Percentiles rank a stretch among this genome's conserved stretches.
These are phyloP conservation scores for Sebastes oblongus DNA, from an alignment of 2,797 vertebrate species.

Conservation along the genomic window DNA sequence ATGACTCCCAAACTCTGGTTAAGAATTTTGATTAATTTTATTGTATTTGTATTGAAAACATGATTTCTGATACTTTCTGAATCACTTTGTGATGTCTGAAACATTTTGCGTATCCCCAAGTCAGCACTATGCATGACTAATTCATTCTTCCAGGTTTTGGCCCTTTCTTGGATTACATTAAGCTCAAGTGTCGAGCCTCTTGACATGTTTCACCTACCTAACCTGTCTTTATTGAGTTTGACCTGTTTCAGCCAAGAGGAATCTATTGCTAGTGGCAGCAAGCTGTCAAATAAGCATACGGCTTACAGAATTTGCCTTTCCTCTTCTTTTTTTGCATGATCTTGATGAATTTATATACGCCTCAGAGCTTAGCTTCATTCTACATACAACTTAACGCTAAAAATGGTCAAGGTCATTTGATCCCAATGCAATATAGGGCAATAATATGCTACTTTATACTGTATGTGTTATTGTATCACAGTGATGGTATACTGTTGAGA, in stretches of 20 bases:
- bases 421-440: background rate
- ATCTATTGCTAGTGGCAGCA: background rate
- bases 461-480: conserved; percentile 32
- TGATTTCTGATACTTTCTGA: background rate
- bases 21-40: background rate
- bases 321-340: background rate
- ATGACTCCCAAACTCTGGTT: background rate
- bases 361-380: background rate
- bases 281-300: conserved; percentile 11
- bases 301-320: background rate
- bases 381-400: background rate
- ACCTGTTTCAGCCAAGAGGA: background rate
- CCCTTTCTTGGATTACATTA: conserved; percentile 7
- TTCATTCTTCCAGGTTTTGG: background rate
- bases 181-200: conserved; percentile 13
- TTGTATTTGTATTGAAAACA: background rate
- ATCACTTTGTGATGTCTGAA: background rate
- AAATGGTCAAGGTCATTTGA: conserved; percentile 27
- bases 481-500: conserved; percentile 49
- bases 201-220: background rate
- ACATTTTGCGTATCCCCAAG: background rate
- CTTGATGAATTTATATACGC: background rate
- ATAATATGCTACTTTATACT: background rate
- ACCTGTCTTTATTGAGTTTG: background rate
- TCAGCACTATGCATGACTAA: background rate